Evolutionary conservation across 2,888 invertebrate genomes (phyloP), one percentile per base, ranked within the genome.

Genomic region (Troilus luridus): DNA sequence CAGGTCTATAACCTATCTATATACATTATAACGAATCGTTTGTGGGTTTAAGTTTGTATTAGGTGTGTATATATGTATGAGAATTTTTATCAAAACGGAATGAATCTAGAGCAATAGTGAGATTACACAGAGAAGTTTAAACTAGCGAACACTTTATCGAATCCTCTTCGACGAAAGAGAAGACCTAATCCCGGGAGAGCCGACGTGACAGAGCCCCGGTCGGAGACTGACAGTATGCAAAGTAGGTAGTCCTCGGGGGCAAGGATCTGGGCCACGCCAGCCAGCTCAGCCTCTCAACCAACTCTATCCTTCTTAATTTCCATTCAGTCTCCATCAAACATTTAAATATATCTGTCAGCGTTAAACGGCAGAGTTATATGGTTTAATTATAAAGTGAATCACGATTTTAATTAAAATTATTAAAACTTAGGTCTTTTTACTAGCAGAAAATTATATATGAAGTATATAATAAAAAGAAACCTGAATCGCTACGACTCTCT

Each of bases 191-290:
- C 72, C 72, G 8, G 5, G 72, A 77, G 72, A 77, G 72, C 27
- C 72, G 41, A 77, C 72, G 27, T 77, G 72, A 77, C 72, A 77
- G 72, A 27, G 41, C 41, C 14, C 27, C 17, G 17, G 41, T 41
- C 72, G 14, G 7, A 77, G 72, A 77, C 72, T 77, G 72, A 77
- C 72, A 77, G 72, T 41, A 77, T 77, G 72, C 27, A 77, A 77
- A 77, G 41, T 77, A 17, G 8, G 72, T 9, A 41, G 27, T 41
- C 41, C 72, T 19, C 27, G 17, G 17, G 72, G 21, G 41, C 14
- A 41, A 27, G 72, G 27, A 77, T 77, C 72, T 77, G 72, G 72
- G 72, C 41, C 72, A 77, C 11, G 72, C 14, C 14, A 27, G 27
- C 72, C 24, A 0, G 2, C 24, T 67, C 24, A 77, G 27, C 41